Evolutionary conservation across 1,140 invertebrate species (phyloP).

Genomic region (Nasonia longicornis): DNA sequence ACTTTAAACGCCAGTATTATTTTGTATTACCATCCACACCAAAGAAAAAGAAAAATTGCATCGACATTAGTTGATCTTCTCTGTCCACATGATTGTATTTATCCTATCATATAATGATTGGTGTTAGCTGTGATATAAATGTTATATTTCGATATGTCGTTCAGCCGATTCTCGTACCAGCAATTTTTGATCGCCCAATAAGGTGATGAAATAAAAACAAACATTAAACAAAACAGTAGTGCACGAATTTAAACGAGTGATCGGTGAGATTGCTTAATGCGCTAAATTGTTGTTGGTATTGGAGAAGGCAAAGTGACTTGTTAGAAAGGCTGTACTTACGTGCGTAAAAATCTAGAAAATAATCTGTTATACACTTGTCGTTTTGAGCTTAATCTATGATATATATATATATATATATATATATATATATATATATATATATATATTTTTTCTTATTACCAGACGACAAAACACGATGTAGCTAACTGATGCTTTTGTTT

Average conservation of each 20-base stretch:
- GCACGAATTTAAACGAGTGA: neutral
- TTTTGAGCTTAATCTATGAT: constrained; percentile 28
- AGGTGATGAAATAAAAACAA: constrained; percentile 1
- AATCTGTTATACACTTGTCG: constrained; percentile 23
- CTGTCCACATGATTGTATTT: constrained; percentile 61
- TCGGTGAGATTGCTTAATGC: neutral
- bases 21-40: constrained; percentile 44
- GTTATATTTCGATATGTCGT: constrained; percentile 48
- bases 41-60: constrained; percentile 56
- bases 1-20: constrained; percentile 39
- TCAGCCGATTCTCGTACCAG: constrained; percentile 47
- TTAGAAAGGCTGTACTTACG: constrained; percentile 46
- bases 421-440: no score
- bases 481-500: neutral
- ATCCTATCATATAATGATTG: constrained; percentile 57
- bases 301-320: constrained; percentile 42
- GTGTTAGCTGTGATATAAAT: constrained; percentile 56
- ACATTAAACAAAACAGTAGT: constrained; percentile 14
- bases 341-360: constrained; percentile 36
- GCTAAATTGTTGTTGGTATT: constrained; percentile 44
- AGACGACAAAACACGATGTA: constrained; percentile 1
- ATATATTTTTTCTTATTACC: neutral
- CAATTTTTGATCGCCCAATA: constrained; percentile 6
- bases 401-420: neutral
- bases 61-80: constrained; percentile 62